Conservation (phyloP, 2,888 invertebrate genomes). For the Copidosoma aretas region DNA sequence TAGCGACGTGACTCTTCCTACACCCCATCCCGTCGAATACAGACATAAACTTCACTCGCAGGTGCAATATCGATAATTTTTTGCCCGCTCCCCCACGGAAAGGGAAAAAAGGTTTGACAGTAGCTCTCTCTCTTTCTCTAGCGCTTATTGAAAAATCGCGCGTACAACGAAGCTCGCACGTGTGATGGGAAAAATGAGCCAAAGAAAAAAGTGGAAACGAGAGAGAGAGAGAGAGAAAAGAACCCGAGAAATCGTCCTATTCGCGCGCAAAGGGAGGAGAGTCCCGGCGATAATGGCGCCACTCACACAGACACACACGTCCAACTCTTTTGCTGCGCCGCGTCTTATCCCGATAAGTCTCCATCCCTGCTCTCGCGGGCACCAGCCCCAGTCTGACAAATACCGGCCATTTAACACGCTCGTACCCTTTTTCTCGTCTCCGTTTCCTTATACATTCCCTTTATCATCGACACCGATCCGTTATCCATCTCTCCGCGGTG, state of each 20-base stretch:
- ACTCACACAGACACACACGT: neutral
- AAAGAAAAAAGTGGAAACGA: slow-evolving; percentile 18
- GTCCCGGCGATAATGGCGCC: neutral
- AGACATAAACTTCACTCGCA: slow-evolving; percentile 17
- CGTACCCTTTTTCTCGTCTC: slow-evolving; percentile 34
- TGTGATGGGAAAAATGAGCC: slow-evolving; percentile 42
- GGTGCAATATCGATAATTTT: slow-evolving; percentile 24
- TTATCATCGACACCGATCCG: slow-evolving; percentile 30
- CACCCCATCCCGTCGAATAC: neutral
- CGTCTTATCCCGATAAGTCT: slow-evolving; percentile 55
- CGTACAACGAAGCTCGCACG: slow-evolving; percentile 35
- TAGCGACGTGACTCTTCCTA: slow-evolving; percentile 17
- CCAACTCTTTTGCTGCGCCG: slow-evolving; percentile 34
- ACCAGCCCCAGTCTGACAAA: slow-evolving; percentile 57
- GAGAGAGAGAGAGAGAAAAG: slow-evolving; percentile 37
- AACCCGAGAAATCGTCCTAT: neutral
- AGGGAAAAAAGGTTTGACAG: slow-evolving; percentile 6
- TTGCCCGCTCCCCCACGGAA: neutral
- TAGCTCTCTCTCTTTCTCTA: slow-evolving; percentile 16
- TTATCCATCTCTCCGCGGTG: slow-evolving; percentile 33
- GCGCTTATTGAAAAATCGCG: slow-evolving; percentile 38
- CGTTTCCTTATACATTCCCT: slow-evolving; percentile 10
- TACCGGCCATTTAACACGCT: slow-evolving; percentile 52
- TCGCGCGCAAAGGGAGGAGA: slow-evolving; percentile 4
- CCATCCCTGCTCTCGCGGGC: slow-evolving; percentile 51